A percentile compares a stretch with the other conserved stretches of the same genome.
These are phyloP conservation scores for Epinotia ramella DNA, from an alignment of 2,888 invertebrate genomes.

Conservation along the genomic window DNA sequence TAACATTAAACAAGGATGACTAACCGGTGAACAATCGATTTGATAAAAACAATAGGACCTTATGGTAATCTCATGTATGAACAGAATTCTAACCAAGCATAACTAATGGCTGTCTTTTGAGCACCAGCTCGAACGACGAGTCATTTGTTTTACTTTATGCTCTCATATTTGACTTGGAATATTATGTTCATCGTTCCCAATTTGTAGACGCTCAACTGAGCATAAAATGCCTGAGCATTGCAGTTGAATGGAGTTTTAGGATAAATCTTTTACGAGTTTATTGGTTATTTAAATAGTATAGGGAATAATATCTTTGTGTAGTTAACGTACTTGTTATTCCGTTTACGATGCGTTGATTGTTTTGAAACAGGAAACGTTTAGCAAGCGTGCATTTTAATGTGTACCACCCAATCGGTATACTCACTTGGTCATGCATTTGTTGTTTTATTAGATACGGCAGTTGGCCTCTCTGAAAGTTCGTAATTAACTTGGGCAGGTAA, in stretches of 20 bases:
- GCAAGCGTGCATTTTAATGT: constrained; percentile 20
- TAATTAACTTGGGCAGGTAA: constrained; percentile 66
- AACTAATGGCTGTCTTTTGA: constrained; percentile 43
- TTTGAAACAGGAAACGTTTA: constrained; percentile 26
- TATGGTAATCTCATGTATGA: constrained; percentile 64
- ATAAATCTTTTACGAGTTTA: constrained; percentile 14
- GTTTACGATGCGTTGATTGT: constrained; percentile 24
- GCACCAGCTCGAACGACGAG: constrained; percentile 28
- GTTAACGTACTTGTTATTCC: constrained; percentile 13
- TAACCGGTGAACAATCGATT: constrained; percentile 62
- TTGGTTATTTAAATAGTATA: constrained; percentile 11
- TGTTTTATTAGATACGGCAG: constrained; percentile 16
- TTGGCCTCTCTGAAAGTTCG: constrained; percentile 44
- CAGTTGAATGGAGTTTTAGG: constrained; percentile 8
- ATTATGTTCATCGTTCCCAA: constrained; percentile 32
- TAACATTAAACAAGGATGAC: constrained; percentile 43
- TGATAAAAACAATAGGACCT: constrained; percentile 62
- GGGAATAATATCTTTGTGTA: constrained; percentile 9
- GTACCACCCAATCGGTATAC: constrained; percentile 21
- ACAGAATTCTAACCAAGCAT: constrained; percentile 56
- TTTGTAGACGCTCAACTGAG: constrained; percentile 23
- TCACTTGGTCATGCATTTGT: neutral
- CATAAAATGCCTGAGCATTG: constrained; percentile 18
- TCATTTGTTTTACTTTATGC: constrained; percentile 42
- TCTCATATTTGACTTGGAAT: constrained; percentile 39